Evolutionary conservation across 2,888 invertebrate genomes (phyloP).

Genomic region (Eulithis testata): DNA sequence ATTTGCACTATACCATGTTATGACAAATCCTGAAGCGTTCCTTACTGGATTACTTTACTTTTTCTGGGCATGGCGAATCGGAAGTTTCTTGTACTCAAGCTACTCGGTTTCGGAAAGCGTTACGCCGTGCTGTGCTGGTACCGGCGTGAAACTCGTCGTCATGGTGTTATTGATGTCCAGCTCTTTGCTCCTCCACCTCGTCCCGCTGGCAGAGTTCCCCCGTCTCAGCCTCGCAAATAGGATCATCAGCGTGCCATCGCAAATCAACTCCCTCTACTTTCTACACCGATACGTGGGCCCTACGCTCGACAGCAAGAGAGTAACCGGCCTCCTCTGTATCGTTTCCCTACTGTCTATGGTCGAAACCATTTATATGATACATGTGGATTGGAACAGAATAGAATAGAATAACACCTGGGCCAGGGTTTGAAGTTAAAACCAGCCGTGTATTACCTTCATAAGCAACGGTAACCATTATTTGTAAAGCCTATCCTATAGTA

Average conservation of each 20-base stretch:
- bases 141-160: slow-evolving; percentile 26
- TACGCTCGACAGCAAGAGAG: slow-evolving; percentile 45
- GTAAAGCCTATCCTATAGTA: too few species aligned
- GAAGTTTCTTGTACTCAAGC: slow-evolving; percentile 50
- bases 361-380: slow-evolving; percentile 56
- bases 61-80: slow-evolving; percentile 55
- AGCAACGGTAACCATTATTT: too few species aligned
- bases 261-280: slow-evolving; percentile 52
- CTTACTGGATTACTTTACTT: slow-evolving; percentile 43
- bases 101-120: slow-evolving; percentile 50
- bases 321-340: slow-evolving; percentile 47
- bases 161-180: slow-evolving; percentile 41
- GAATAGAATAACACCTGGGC: slow-evolving; percentile 15
- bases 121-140: slow-evolving; percentile 40
- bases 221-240: slow-evolving; percentile 54
- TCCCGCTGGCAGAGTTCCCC: slow-evolving; percentile 44
- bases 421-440: not conserved
- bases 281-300: slow-evolving; percentile 51
- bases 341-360: slow-evolving; percentile 49
- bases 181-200: slow-evolving; percentile 43
- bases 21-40: slow-evolving; percentile 34
- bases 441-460: not conserved
- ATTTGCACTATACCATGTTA: slow-evolving; percentile 24
- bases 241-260: slow-evolving; percentile 55
- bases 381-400: slow-evolving; percentile 52